Evolutionary conservation across 2,797 vertebrate genomes (phyloP).

Genomic region (Protosalanx chinensis): DNA sequence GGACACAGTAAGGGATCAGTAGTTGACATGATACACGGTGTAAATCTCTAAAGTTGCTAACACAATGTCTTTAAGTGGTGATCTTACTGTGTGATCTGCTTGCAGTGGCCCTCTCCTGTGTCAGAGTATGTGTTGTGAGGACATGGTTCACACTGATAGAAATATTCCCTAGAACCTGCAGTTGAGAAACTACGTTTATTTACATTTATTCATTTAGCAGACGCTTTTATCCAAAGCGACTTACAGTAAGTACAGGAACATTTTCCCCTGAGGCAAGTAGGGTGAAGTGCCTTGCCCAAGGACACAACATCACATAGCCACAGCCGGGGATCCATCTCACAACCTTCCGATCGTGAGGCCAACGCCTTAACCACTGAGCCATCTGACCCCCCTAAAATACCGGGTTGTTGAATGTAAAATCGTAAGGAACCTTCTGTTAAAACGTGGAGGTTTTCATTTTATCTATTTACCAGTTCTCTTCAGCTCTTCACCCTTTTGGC

Average conservation of each 20-base stretch:
- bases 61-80: neutral
- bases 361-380: too few relatives aligned
- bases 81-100: slow-evolving; percentile 52
- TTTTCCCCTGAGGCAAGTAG: too few relatives aligned
- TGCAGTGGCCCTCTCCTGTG: slow-evolving; percentile 42
- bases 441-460: neutral
- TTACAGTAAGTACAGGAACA: too few relatives aligned
- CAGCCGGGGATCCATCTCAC: too few relatives aligned
- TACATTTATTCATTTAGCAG: too few relatives aligned
- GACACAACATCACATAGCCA: too few relatives aligned
- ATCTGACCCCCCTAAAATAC: too few relatives aligned
- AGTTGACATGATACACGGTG: neutral
- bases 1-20: neutral
- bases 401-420: neutral
- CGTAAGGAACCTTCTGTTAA: neutral
- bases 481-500: slow-evolving; percentile 32
- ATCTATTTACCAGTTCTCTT: slow-evolving; percentile 43
- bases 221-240: too few relatives aligned
- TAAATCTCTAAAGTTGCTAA: neutral
- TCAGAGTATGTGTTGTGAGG: slow-evolving; percentile 39
- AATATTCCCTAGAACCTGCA: slow-evolving; percentile 8
- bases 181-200: fast-evolving
- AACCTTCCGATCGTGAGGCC: too few relatives aligned
- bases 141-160: slow-evolving; percentile 56
- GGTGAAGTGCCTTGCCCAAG: too few relatives aligned